These are phyloP conservation scores for Nothocercus nigrocapillus DNA, from an alignment of 2,113 vertebrate genomes.

Conservation along the genomic window DNA sequence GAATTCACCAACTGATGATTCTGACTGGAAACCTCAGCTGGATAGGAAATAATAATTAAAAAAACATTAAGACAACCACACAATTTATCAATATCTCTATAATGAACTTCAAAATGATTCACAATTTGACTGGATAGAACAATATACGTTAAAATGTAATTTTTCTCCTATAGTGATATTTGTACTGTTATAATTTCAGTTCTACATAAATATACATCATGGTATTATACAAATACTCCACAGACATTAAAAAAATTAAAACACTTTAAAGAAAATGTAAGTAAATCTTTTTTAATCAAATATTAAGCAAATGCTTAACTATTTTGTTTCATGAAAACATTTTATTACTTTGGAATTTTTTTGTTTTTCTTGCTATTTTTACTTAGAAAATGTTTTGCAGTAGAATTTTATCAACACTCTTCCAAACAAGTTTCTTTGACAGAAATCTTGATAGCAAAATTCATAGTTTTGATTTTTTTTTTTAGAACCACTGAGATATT, in stretches of 20 bases:
- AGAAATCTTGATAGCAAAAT: conserved; percentile 80
- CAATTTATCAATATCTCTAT: conserved; percentile 95
- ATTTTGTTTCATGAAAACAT: conserved; percentile 76
- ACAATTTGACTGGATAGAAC: conserved; percentile 90
- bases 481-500: conserved; percentile 73
- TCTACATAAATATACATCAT: conserved; percentile 87
- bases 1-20: conserved; percentile 84
- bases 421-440: conserved; percentile 76
- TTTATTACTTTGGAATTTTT: conserved; percentile 84
- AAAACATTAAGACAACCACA: conserved; percentile 97
- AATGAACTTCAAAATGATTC: conserved; percentile 96
- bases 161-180: conserved; percentile 82
- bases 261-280: conserved; percentile 83
- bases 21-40: conserved; percentile 83
- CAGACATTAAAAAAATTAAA: conserved; percentile 86
- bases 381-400: conserved; percentile 79
- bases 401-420: conserved; percentile 77
- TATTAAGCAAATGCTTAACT: conserved; percentile 79
- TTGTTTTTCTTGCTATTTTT: conserved; percentile 59
- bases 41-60: conserved; percentile 93
- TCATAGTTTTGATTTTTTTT: conserved; percentile 46
- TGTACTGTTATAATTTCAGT: conserved; percentile 82
- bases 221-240: conserved; percentile 87
- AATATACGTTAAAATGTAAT: conserved; percentile 83
- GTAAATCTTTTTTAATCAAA: conserved; percentile 82